Conservation (phyloP, 2,113 vertebrate genomes). For the Xenus cinereus region DNA sequence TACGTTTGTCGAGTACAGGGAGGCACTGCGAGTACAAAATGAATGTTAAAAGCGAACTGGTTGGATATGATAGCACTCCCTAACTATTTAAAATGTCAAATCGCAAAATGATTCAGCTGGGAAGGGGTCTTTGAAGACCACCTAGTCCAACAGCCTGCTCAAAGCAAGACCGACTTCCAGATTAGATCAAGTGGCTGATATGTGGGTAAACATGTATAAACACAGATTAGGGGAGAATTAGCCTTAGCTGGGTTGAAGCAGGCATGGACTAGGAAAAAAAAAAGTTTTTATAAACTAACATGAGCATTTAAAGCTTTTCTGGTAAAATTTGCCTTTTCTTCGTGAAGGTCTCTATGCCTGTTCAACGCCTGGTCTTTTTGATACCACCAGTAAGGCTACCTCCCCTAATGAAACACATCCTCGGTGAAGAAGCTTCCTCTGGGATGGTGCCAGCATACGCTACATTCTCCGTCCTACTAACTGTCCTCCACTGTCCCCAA, state of each 20-base stretch:
- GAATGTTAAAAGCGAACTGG: not conserved
- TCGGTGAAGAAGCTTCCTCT: not conserved
- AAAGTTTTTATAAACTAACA: not conserved
- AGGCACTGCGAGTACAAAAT: not conserved
- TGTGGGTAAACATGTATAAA: not conserved
- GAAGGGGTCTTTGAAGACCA: not conserved
- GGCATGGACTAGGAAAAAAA: not conserved
- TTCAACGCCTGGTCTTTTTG: not conserved
- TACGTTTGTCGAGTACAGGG: not conserved
- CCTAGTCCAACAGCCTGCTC: not conserved
- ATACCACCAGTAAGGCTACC: not conserved
- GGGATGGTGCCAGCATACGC: not conserved
- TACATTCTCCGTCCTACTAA: constrained; percentile 44
- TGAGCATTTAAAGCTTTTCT: not conserved
- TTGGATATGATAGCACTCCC: not conserved
- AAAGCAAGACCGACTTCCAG: not conserved
- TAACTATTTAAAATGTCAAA: not conserved
- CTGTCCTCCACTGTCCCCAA: constrained; percentile 32
- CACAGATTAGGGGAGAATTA: not conserved
- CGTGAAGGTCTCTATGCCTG: not conserved
- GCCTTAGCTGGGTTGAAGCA: not conserved
- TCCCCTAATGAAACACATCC: constrained; percentile 42
- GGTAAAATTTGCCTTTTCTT: not conserved
- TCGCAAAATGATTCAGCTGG: not conserved
- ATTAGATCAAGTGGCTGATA: not conserved